Conservation (phyloP, 2,113 vertebrate genomes). For the Oryzias curvinotus region DNA sequence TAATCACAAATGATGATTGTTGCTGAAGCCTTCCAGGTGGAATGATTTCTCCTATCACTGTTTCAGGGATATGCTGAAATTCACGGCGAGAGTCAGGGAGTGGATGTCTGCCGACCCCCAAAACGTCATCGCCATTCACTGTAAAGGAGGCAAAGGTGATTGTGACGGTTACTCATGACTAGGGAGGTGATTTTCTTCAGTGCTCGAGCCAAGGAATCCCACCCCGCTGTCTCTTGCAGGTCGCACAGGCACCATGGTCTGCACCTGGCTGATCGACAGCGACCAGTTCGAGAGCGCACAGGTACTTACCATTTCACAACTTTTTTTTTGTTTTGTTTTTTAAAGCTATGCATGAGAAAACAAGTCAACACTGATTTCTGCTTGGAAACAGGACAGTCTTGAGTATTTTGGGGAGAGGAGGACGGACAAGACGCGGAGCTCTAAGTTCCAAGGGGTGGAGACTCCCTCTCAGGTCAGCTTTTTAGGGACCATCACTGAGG, state of each 20-base stretch:
- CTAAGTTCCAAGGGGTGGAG: conserved; percentile 94
- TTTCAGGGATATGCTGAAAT: conserved; percentile 88
- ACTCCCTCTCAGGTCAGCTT: conserved; percentile 91
- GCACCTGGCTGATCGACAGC: conserved; percentile 88
- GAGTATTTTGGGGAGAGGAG: conserved; percentile 90
- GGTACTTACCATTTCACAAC: conserved; percentile 67
- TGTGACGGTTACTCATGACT: not conserved
- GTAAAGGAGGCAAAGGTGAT: conserved; percentile 96
- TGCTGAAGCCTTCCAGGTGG: too few relatives aligned
- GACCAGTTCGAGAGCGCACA: conserved; percentile 87
- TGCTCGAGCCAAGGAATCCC: too few relatives aligned
- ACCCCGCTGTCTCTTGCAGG: conserved; percentile 72
- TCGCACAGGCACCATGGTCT: conserved; percentile 92
- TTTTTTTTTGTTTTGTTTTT: not conserved
- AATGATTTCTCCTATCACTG: not conserved
- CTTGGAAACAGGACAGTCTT: conserved; percentile 81
- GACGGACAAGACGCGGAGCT: conserved; percentile 87
- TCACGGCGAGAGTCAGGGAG: conserved; percentile 81
- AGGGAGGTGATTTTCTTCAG: too few relatives aligned
- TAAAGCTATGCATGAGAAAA: not conserved
- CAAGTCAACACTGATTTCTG: not conserved
- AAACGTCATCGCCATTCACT: conserved; percentile 91
- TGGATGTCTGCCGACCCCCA: conserved; percentile 86
- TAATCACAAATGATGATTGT: not conserved
- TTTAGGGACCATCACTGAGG: not conserved